Conservation (phyloP, 2,113 vertebrate species). For the Eulacestoma nigropectus region DNA sequence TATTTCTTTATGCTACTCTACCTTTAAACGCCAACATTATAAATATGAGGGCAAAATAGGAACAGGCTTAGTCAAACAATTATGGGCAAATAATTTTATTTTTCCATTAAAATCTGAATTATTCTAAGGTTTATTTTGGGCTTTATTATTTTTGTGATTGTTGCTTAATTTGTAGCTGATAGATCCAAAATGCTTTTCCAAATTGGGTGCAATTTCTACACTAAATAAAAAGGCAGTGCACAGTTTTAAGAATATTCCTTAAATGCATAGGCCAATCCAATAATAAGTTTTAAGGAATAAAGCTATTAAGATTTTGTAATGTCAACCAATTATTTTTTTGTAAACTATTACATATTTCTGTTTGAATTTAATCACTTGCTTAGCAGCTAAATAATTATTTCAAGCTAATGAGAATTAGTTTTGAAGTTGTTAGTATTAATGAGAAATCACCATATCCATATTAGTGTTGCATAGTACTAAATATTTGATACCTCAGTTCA, state of each 20-base stretch:
- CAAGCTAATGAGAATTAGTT: slow-evolving; percentile 67
- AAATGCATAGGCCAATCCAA: background rate
- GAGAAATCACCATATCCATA: slow-evolving; percentile 63
- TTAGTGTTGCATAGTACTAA: slow-evolving; percentile 56
- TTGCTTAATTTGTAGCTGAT: slow-evolving; percentile 17
- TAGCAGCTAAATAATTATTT: slow-evolving; percentile 72
- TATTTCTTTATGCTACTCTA: background rate
- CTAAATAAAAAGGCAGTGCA: background rate
- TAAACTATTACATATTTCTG: slow-evolving; percentile 53
- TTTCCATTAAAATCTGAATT: slow-evolving; percentile 29
- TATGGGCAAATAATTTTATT: background rate
- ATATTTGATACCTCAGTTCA: slow-evolving; percentile 62
- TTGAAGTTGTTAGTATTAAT: slow-evolving; percentile 66
- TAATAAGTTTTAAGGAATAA: slow-evolving; percentile 54
- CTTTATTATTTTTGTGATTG: slow-evolving; percentile 4
- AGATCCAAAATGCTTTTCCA: background rate
- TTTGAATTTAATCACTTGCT: slow-evolving; percentile 68
- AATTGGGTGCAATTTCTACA: slow-evolving; percentile 7
- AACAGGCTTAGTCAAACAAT: background rate
- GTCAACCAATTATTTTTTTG: slow-evolving; percentile 38
- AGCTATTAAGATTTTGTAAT: slow-evolving; percentile 58
- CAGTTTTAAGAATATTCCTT: background rate
- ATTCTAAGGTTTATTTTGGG: background rate
- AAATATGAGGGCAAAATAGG: background rate
- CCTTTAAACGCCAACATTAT: background rate